Evolutionary conservation across 2,888 invertebrate species (phyloP), one percentile per base, ranked within the genome.

Genomic region (Agapostemon virescens): DNA sequence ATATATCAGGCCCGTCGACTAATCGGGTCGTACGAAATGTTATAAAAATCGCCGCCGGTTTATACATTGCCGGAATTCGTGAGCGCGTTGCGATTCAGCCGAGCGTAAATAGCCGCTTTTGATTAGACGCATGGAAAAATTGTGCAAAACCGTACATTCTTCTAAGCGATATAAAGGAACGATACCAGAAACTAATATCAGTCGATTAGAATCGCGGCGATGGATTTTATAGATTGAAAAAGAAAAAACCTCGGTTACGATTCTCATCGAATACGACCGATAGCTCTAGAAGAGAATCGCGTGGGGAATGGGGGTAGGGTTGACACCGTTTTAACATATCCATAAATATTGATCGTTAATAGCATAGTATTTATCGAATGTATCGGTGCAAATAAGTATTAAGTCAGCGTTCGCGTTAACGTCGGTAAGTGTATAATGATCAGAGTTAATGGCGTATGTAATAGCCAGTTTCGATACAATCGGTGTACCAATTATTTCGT

Each of bases 41-140:
- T 45, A 3, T 30, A 63, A 69, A 73, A 72, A 20, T 20, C 61
- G 33, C 2, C 20, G 26, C 26, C 23, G 30, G 69, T 72, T 63
- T 80, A 63, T 30, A 30, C 20, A 15, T 15, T 30, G 15, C 9
- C 13, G 40, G 33, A 52, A 40, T 77, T 72, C 38, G 26, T 23
- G 49, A 70, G 61, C 40, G 63, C 76, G 40, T 23, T 33, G 40
- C 52, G 72, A 26, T 72, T 40, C 71, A 64, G 40, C 17, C 40
- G 72, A 73, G 61, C 69, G 67, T 79, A 64, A 61, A 79, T 36
- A n/a, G 36, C 63, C n/a, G 4, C 36, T 42, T 20, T 36, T 38
- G 40, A 78, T 67, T 20, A n/a, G 17, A 40, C 17, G 13, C 13
- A 17, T 26, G 36, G 17, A 36, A 45, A 17, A 45, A 7, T 20